Conservation (phyloP, 1,140 invertebrate genomes). For the Drosophila orosa region DNA sequence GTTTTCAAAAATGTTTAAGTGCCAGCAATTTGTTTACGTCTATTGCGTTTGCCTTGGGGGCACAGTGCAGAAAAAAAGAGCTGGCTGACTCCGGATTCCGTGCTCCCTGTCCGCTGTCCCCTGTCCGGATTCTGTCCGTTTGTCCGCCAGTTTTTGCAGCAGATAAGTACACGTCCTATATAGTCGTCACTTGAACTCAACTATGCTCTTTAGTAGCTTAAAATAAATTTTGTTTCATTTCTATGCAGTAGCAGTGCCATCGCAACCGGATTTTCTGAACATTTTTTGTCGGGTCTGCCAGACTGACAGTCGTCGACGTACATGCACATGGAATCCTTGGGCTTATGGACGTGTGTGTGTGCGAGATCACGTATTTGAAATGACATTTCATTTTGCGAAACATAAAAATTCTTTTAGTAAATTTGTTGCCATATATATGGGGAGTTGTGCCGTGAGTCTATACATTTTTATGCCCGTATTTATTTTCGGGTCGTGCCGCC, state of each 20-base stretch:
- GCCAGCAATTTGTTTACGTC: slow-evolving; percentile 74
- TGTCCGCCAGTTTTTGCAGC: slow-evolving; percentile 23
- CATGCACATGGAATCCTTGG: slow-evolving; percentile 14
- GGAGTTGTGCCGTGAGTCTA: slow-evolving; percentile 26
- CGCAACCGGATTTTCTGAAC: slow-evolving; percentile 38
- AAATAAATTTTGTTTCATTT: slow-evolving; percentile 72
- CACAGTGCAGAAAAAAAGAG: slow-evolving; percentile 14
- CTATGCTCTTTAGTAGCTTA: slow-evolving; percentile 74
- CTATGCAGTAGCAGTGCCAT: slow-evolving; percentile 42
- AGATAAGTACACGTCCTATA: slow-evolving; percentile 66
- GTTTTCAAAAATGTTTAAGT: slow-evolving; percentile 76
- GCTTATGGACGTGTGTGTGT: slow-evolving; percentile 18
- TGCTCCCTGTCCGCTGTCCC: background rate
- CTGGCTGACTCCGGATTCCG: slow-evolving; percentile 27
- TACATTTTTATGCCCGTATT: slow-evolving; percentile 47
- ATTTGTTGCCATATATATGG: slow-evolving; percentile 52
- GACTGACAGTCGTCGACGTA: slow-evolving; percentile 40
- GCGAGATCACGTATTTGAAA: slow-evolving; percentile 60
- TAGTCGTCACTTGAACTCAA: slow-evolving; percentile 66
- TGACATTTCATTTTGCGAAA: slow-evolving; percentile 69
- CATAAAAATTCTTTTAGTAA: slow-evolving; percentile 64
- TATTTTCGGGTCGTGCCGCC: slow-evolving; percentile 34
- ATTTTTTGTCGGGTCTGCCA: slow-evolving; percentile 41
- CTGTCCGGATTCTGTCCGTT: background rate
- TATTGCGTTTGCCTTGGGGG: slow-evolving; percentile 53